Base-by-base conservation (phyloP, 2,888 invertebrate species). In the Sesia bembeciformis region DNA sequence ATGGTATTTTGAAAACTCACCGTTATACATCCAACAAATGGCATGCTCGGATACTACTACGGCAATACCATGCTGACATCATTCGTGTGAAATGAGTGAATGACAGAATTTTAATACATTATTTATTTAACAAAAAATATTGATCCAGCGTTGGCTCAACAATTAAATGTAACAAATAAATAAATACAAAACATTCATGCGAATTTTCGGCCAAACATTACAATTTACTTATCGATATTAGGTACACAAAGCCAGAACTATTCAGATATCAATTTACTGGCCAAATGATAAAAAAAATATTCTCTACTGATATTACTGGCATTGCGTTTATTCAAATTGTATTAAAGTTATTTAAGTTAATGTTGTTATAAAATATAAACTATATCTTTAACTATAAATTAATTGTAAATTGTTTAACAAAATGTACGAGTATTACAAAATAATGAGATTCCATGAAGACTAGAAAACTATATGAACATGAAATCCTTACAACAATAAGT, bases 391-490 rank as follows among this genome's bases (percentile, higher is more conserved):
- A 54, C 42, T 39, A 8, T 53, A 52, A 51, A 46, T 51, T 51
- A 39, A 53, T 53, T 56, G 40, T 54, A 41, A 70, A 68, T 72
- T 74, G 68, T 72, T 74, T 46, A 70, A 75, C 74, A 70, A 81
- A 84, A 80, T 80, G 73, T 46, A 46, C n/a, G n/a, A 46, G 46
- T 75, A 73, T 71, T 76, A 81, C 74, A 78, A 78, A 81, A 80
- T 82, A 83, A 88, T 89, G 88, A 87, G 81, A 86, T 83, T 83
- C 74, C 78, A 86, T 88, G 88, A 88, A 82, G 78, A 83, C 89
- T 89, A 89, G 86, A 87, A 78, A 76, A 85, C 88, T 89, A 89
- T 75, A 88, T 89, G 89, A 86, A 85, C 81, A 84, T 85, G 88
- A 88, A 87, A 87, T 85, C 78, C 87, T 89, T 86, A 88, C 79